Conservation (phyloP, 2,797 vertebrate genomes). For the Mycteria americana region DNA sequence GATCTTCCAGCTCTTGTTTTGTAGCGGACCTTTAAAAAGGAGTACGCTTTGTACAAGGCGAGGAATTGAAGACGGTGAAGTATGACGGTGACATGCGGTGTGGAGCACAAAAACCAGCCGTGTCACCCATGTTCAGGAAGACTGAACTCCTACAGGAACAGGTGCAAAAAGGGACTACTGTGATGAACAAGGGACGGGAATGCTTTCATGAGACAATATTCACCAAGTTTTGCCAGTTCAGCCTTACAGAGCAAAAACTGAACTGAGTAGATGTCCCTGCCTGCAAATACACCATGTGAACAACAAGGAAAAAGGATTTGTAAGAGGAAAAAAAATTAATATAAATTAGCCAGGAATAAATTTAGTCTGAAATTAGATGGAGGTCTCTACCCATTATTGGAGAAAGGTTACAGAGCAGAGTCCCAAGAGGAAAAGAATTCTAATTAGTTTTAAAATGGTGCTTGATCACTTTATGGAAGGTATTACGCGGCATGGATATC, state of each 20-base stretch:
- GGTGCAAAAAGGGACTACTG: neutral
- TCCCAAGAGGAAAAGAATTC: constrained; percentile 20
- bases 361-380: neutral
- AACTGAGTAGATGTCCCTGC: neutral
- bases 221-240: neutral
- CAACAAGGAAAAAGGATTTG: neutral
- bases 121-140: neutral
- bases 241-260: neutral
- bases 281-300: neutral
- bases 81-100: fast-evolving
- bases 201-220: neutral
- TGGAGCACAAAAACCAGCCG: neutral
- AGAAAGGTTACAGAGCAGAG: neutral
- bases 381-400: neutral
- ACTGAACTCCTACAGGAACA: neutral
- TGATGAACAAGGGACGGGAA: neutral
- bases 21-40: neutral
- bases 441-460: neutral
- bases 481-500: neutral
- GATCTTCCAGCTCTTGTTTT: neutral
- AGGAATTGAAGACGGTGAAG: neutral
- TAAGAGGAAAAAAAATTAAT: neutral
- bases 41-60: neutral
- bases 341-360: neutral
- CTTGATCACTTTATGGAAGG: neutral